Conservation (phyloP, 2,888 invertebrate species). For the Drosophila conformis region DNA sequence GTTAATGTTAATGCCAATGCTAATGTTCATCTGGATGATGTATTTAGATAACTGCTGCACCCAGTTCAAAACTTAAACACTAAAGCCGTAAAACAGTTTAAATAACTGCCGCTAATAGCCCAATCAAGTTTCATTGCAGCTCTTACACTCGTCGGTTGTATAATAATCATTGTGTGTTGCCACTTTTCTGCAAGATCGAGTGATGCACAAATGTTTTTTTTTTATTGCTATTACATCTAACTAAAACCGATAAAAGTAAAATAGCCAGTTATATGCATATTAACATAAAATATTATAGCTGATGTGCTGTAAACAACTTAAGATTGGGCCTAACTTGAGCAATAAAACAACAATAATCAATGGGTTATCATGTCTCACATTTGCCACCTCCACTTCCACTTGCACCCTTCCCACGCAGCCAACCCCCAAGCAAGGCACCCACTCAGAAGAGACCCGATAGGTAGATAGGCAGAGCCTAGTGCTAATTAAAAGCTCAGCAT, state of each 20-base stretch:
- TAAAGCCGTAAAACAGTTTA: conserved; percentile 3
- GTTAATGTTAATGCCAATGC: conserved; percentile 18
- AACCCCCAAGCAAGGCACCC: background rate
- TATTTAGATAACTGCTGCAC: conserved; percentile 8
- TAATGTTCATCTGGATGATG: conserved; percentile 8
- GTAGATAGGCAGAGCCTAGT: conserved; percentile 6
- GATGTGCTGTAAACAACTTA: conserved; percentile 7
- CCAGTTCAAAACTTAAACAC: background rate
- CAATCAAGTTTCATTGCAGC: conserved; percentile 3
- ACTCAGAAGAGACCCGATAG: background rate
- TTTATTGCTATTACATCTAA: background rate
- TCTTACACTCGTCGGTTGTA: background rate
- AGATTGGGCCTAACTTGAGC: conserved; percentile 1
- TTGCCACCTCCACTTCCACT: conserved; percentile 14
- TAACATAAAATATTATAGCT: background rate
- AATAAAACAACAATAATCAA: conserved; percentile 23
- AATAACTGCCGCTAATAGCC: conserved; percentile 1
- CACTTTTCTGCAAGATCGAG: background rate
- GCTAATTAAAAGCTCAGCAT: conserved; percentile 69
- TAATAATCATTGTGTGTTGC: background rate
- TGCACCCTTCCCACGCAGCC: background rate
- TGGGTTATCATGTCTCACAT: conserved; percentile 28
- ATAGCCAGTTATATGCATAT: background rate
- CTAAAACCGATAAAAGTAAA: background rate
- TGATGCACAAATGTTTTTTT: background rate